phyloP scores from a whole-genome alignment of 2,113 vertebrate genomes.

The cat (Felis catus) region DNA sequence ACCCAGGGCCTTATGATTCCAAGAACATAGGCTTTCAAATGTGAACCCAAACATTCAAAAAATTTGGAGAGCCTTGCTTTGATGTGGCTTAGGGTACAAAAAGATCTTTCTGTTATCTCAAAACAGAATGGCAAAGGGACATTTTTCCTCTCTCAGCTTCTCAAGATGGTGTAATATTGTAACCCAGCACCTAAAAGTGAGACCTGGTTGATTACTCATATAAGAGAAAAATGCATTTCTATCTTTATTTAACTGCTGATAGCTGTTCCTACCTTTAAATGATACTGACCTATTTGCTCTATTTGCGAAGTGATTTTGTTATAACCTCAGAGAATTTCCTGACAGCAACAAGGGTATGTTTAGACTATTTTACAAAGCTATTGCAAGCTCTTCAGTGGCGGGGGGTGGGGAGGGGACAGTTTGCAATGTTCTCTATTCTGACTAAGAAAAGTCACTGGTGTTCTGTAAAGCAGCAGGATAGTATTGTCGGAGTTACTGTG shows the following conservation, averaged over 20 bases:
- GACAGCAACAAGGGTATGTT: neutral
- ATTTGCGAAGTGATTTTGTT: slow-evolving; percentile 47
- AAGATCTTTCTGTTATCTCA: neutral
- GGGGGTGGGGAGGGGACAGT: neutral
- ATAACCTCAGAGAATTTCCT: slow-evolving; percentile 31
- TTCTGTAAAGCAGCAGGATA: neutral
- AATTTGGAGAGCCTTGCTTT: neutral
- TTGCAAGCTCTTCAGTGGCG: neutral
- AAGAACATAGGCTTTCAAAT: slow-evolving; percentile 16
- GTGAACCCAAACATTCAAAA: slow-evolving; percentile 10
- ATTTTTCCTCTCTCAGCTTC: neutral
- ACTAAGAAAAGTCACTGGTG: neutral
- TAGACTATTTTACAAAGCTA: slow-evolving; percentile 44
- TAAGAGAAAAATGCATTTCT: neutral
- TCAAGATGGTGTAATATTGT: neutral
- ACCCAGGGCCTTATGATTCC: neutral
- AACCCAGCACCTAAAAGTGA: neutral
- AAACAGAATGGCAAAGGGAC: slow-evolving; percentile 12
- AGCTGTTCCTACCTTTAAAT: slow-evolving; percentile 34
- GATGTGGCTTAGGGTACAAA: neutral
- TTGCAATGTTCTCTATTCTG: neutral
- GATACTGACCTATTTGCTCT: slow-evolving; percentile 27
- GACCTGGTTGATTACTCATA: neutral
- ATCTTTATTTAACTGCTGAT: slow-evolving; percentile 23
- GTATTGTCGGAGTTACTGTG: neutral